Percentiles rank a stretch among this genome's conserved stretches.
Evolutionary conservation across 1,140 invertebrate genomes (phyloP).

Genomic region (Drosophila jambulina): DNA sequence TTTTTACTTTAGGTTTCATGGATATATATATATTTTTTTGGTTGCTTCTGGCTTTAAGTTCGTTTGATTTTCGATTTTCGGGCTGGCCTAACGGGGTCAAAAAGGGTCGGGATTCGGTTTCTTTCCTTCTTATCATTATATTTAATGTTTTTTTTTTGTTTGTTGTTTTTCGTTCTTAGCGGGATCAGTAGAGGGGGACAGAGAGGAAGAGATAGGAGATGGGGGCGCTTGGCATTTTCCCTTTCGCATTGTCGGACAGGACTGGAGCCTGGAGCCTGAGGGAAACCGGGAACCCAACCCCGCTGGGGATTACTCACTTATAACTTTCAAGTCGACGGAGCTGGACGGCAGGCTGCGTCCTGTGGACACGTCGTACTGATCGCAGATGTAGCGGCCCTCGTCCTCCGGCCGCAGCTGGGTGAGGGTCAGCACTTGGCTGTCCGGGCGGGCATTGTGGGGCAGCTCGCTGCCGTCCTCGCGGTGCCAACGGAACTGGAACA

Average conservation of each 20-base stretch:
- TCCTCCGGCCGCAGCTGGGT: constrained; percentile 87
- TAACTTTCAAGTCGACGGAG: constrained; percentile 89
- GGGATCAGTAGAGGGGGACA: not conserved
- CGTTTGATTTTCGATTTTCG: constrained; percentile 20
- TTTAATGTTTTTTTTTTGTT: constrained; percentile 2
- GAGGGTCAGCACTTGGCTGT: constrained; percentile 78
- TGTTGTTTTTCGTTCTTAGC: not conserved
- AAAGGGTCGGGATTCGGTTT: constrained; percentile 9
- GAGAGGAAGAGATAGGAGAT: constrained; percentile 16
- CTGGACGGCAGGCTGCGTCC: constrained; percentile 86
- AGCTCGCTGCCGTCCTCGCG: constrained; percentile 85
- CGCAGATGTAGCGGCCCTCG: constrained; percentile 90
- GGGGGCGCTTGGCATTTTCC: not conserved
- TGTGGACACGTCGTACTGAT: constrained; percentile 85
- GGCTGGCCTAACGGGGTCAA: constrained; percentile 20
- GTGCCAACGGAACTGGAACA: constrained; percentile 78
- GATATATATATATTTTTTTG: constrained; percentile 8
- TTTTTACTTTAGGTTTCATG: constrained; percentile 4
- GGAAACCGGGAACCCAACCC: constrained; percentile 17
- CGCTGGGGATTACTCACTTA: constrained; percentile 87
- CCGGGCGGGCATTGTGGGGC: constrained; percentile 59
- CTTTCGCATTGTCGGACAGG: constrained; percentile 8
- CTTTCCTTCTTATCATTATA: constrained; percentile 3
- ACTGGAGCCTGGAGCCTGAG: constrained; percentile 9
- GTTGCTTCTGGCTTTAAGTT: constrained; percentile 25